Evolutionary conservation across 2,888 invertebrate genomes (phyloP).

Genomic region (Drosophila merina): DNA sequence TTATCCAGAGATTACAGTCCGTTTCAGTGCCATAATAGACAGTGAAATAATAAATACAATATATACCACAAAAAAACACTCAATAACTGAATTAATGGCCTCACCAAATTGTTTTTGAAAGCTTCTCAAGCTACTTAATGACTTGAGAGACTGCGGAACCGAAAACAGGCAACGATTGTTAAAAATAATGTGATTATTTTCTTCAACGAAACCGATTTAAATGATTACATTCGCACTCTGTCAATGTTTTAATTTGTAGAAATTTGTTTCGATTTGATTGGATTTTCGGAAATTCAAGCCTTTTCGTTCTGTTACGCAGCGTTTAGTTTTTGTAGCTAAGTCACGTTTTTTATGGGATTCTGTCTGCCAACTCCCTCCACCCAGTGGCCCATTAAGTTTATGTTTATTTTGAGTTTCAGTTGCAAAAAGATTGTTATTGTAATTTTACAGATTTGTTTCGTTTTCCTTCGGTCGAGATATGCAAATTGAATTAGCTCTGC

Average conservation of each 20-base stretch:
- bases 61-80: neutral
- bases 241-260: neutral
- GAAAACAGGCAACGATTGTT: conserved; percentile 16
- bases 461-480: conserved; percentile 26
- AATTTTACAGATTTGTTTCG: conserved; percentile 42
- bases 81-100: conserved; percentile 7
- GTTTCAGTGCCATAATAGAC: neutral
- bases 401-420: conserved; percentile 36
- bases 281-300: neutral
- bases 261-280: conserved; percentile 16
- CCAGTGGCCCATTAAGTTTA: conserved; percentile 45
- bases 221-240: neutral
- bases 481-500: conserved; percentile 43
- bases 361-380: conserved; percentile 12
- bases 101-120: conserved; percentile 13
- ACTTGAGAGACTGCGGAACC: neutral
- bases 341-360: conserved; percentile 61
- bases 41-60: neutral
- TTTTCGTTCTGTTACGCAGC: conserved; percentile 22
- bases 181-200: conserved; percentile 8
- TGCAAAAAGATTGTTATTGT: conserved; percentile 34
- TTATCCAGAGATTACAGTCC: conserved; percentile 7
- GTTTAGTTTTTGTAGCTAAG: conserved; percentile 55
- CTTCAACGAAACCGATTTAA: conserved; percentile 1
- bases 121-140: conserved; percentile 5